A percentile compares a stretch with the other conserved stretches of the same genome.
phyloP scores from a whole-genome alignment of 1,140 invertebrate species.

The Arion vulgaris region DNA sequence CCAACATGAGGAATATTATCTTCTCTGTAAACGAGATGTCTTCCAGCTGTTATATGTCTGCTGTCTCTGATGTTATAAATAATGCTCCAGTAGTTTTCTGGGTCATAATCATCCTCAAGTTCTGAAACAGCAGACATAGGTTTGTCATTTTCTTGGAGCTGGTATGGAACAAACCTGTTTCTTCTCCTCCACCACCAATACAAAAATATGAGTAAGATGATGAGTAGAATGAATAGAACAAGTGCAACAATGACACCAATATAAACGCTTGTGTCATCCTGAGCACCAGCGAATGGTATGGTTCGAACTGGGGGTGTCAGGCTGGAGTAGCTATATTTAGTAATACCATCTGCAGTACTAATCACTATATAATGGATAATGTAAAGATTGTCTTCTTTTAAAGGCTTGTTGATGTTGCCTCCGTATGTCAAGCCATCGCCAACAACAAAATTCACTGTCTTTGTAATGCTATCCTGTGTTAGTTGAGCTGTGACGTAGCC shows the following conservation, averaged over 20 bases:
- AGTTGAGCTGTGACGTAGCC: slow-evolving; percentile 51
- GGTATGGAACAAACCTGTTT: slow-evolving; percentile 44
- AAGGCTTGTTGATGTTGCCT: slow-evolving; percentile 49
- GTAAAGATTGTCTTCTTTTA: slow-evolving; percentile 53
- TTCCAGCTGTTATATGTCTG: slow-evolving; percentile 58
- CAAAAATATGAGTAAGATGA: slow-evolving; percentile 50
- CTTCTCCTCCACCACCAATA: slow-evolving; percentile 50
- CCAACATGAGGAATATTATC: slow-evolving; percentile 34
- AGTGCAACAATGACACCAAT: slow-evolving; percentile 50
- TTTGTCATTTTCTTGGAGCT: slow-evolving; percentile 43
- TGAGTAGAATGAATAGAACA: slow-evolving; percentile 51
- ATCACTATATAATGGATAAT: slow-evolving; percentile 60
- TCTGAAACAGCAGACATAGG: slow-evolving; percentile 17
- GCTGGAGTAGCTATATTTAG: slow-evolving; percentile 55
- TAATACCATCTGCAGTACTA: slow-evolving; percentile 54
- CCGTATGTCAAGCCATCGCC: slow-evolving; percentile 52
- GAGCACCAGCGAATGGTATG: slow-evolving; percentile 32
- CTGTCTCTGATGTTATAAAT: slow-evolving; percentile 58
- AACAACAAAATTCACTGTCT: slow-evolving; percentile 44
- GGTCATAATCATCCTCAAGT: slow-evolving; percentile 38
- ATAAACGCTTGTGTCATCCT: slow-evolving; percentile 46
- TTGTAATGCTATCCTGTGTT: slow-evolving; percentile 39
- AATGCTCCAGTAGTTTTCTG: slow-evolving; percentile 64
- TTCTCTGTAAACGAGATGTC: slow-evolving; percentile 52
- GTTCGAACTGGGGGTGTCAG: slow-evolving; percentile 46